phyloP scores from a whole-genome alignment of 2,888 invertebrate species.

The Cryptocephalus moraei region DNA sequence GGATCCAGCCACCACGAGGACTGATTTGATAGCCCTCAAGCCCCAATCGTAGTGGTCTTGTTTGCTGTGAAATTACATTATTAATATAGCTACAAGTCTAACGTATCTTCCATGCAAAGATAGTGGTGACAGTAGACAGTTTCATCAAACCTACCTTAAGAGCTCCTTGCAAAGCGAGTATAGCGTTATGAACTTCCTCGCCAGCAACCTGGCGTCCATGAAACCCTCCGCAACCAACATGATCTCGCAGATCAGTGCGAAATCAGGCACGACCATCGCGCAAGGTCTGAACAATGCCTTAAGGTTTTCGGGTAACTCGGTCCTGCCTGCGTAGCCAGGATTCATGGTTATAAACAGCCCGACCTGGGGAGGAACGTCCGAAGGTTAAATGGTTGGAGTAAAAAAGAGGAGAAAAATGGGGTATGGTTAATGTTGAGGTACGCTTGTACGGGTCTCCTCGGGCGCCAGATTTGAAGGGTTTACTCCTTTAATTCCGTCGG shows the following conservation, averaged over 20 bases:
- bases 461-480: too few relatives aligned
- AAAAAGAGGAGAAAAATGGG: too few relatives aligned
- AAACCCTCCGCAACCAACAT: constrained; percentile 86
- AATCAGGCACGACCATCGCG: constrained; percentile 96
- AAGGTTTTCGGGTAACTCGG: constrained; percentile 78
- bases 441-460: too few relatives aligned
- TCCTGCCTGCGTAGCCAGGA: constrained; percentile 89
- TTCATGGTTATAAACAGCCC: constrained; percentile 97
- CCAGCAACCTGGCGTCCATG: constrained; percentile 79
- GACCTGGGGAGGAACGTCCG: too few relatives aligned
- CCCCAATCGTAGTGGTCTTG: constrained; percentile 98
- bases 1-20: constrained; percentile 87
- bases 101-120: too few relatives aligned
- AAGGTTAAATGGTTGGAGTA: too few relatives aligned
- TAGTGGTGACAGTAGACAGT: too few relatives aligned
- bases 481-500: too few relatives aligned
- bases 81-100: too few relatives aligned
- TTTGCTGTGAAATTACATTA: constrained; percentile 48
- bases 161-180: constrained; percentile 84
- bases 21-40: constrained; percentile 88
- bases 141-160: constrained; percentile 47
- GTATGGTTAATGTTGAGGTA: too few relatives aligned
- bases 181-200: constrained; percentile 88
- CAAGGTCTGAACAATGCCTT: constrained; percentile 73
- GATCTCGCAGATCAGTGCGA: constrained; percentile 91